Conservation (phyloP, 1,140 invertebrate species). For the Drosophila ironensis region DNA sequence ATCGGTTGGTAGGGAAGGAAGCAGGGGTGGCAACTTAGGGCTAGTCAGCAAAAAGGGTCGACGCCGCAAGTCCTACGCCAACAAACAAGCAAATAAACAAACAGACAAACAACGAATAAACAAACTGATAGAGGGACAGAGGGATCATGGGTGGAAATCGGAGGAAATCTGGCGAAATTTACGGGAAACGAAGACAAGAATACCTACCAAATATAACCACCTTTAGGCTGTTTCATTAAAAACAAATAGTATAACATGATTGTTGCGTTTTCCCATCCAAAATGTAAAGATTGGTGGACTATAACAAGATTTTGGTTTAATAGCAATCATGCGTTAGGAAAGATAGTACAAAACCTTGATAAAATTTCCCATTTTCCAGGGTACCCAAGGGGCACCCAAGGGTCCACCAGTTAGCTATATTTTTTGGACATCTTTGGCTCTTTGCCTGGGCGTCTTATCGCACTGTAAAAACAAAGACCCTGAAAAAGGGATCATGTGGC, state of each 20-base stretch:
- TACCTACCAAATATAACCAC: neutral
- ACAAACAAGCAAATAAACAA: conserved; percentile 54
- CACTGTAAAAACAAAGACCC: conserved; percentile 68
- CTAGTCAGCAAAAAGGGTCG: conserved; percentile 58
- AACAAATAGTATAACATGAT: no score
- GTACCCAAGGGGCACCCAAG: conserved; percentile 6
- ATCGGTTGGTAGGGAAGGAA: conserved; percentile 3
- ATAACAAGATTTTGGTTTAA: no score
- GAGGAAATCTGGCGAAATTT: neutral
- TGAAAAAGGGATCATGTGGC: conserved; percentile 66
- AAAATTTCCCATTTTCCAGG: neutral
- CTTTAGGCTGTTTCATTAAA: no score
- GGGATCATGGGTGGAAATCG: conserved; percentile 34
- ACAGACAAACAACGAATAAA: conserved; percentile 41
- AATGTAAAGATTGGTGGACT: no score
- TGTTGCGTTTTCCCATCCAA: no score
- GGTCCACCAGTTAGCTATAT: conserved; percentile 12
- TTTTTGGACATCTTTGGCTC: conserved; percentile 1
- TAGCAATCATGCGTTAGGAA: no score
- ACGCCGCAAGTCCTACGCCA: conserved; percentile 65
- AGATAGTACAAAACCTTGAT: no score
- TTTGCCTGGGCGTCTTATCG: conserved; percentile 53
- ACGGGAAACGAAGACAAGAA: neutral
- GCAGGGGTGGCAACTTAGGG: conserved; percentile 8
- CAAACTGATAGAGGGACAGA: conserved; percentile 31